Conservation (phyloP, 2,888 invertebrate genomes). For the Lordiphosa andalusiaca region DNA sequence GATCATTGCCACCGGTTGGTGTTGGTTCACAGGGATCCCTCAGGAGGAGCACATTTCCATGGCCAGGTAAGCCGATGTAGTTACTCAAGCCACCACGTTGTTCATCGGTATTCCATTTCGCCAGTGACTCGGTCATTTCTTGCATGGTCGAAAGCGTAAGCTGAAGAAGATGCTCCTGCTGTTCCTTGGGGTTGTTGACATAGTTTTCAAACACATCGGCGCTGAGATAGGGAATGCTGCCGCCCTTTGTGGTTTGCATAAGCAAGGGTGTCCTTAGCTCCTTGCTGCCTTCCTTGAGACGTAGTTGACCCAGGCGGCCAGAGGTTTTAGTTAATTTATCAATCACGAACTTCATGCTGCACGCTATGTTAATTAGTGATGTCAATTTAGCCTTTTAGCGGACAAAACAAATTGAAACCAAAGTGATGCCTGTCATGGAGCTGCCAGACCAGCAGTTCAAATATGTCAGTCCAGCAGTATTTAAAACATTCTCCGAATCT, state of each 20-base stretch:
- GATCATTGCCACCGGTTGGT: slow-evolving; percentile 87
- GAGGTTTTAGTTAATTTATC: slow-evolving; percentile 83
- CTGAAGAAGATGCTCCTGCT: slow-evolving; percentile 83
- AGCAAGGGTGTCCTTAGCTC: slow-evolving; percentile 87
- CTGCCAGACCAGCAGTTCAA: no score
- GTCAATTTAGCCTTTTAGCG: slow-evolving; percentile 40
- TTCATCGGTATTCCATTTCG: slow-evolving; percentile 81
- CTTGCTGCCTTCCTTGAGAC: slow-evolving; percentile 76
- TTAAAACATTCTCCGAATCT: no score
- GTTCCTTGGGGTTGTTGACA: slow-evolving; percentile 82
- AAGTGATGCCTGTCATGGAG: no score
- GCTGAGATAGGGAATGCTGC: slow-evolving; percentile 90
- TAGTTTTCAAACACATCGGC: slow-evolving; percentile 86
- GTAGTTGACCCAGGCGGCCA: slow-evolving; percentile 86
- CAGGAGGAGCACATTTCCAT: slow-evolving; percentile 80
- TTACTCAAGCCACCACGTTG: slow-evolving; percentile 83
- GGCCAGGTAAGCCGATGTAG: slow-evolving; percentile 85
- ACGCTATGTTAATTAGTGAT: slow-evolving; percentile 12
- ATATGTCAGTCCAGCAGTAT: no score
- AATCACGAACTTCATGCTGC: slow-evolving; percentile 86
- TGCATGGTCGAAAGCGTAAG: slow-evolving; percentile 87
- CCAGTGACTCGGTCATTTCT: slow-evolving; percentile 84
- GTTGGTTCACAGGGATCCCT: slow-evolving; percentile 85
- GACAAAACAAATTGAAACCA: no score
- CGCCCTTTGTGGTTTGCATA: slow-evolving; percentile 88